Conservation (phyloP, 2,113 vertebrate genomes). For the Microtus oregoni region DNA sequence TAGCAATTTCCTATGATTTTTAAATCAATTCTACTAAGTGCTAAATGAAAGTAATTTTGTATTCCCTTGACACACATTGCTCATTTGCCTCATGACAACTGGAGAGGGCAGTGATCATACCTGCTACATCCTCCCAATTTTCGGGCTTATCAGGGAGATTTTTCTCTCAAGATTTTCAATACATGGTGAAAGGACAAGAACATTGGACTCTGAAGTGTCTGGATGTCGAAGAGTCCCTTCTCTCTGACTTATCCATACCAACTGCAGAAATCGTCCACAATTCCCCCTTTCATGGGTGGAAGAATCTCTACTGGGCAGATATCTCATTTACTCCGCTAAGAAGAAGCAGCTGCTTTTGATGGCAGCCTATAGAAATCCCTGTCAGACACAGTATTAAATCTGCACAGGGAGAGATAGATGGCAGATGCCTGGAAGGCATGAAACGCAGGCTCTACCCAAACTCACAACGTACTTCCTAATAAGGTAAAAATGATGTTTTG, state of each 20-base stretch:
- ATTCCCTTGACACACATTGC: not conserved
- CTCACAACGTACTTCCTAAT: conserved; percentile 51
- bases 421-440: conserved; percentile 40
- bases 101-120: not conserved
- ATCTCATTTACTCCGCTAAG: conserved; percentile 44
- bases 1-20: not conserved
- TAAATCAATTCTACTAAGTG: not conserved
- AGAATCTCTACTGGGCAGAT: conserved; percentile 25
- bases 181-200: not conserved
- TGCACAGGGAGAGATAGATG: not conserved
- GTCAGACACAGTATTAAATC: conserved; percentile 1
- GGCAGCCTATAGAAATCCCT: not conserved
- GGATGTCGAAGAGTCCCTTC: not conserved
- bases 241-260: not conserved
- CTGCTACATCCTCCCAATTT: not conserved
- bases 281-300: not conserved
- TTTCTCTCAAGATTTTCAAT: no score
- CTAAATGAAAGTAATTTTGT: not conserved
- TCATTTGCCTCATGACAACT: not conserved
- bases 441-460: conserved; percentile 58
- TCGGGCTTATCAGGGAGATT: not conserved
- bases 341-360: conserved; percentile 28
- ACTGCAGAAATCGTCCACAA: not conserved
- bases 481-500: conserved; percentile 73
- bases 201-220: not conserved